phyloP scores from a whole-genome alignment of 2,797 vertebrate species.

The Iguana delicatissima region DNA sequence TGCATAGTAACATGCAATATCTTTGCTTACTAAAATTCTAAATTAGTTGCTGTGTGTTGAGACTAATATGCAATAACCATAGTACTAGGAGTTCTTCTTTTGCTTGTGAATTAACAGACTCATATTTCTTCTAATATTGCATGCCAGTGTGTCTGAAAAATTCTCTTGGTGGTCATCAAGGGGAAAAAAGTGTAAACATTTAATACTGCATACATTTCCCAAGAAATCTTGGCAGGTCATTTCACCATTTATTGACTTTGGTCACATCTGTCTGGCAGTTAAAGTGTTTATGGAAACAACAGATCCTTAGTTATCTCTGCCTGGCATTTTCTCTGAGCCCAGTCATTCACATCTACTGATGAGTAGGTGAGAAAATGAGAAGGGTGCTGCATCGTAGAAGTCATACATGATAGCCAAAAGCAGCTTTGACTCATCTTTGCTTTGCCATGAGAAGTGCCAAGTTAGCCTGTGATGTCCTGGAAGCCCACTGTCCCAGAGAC shows the following conservation, averaged over 20 bases:
- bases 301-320: neutral
- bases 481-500: neutral
- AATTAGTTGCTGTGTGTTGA: neutral
- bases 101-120: neutral
- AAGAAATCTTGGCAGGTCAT: neutral
- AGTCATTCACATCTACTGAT: neutral
- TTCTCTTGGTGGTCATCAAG: neutral
- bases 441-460: neutral
- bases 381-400: neutral
- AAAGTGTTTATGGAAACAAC: neutral
- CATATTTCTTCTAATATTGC: neutral
- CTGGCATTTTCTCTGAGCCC: neutral
- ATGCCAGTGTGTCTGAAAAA: neutral
- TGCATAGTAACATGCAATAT: neutral
- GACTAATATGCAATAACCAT: neutral
- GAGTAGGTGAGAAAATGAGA: neutral
- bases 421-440: neutral
- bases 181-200: neutral
- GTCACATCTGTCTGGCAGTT: neutral
- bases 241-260: neutral
- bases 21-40: slow-evolving; percentile 22
- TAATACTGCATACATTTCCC: neutral
- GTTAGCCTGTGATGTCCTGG: neutral
- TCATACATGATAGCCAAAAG: neutral
- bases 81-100: neutral